Evolutionary conservation across 1,140 invertebrate species (phyloP), one percentile per base, ranked within the genome.

Genomic region (Caenorhabditis latens): DNA sequence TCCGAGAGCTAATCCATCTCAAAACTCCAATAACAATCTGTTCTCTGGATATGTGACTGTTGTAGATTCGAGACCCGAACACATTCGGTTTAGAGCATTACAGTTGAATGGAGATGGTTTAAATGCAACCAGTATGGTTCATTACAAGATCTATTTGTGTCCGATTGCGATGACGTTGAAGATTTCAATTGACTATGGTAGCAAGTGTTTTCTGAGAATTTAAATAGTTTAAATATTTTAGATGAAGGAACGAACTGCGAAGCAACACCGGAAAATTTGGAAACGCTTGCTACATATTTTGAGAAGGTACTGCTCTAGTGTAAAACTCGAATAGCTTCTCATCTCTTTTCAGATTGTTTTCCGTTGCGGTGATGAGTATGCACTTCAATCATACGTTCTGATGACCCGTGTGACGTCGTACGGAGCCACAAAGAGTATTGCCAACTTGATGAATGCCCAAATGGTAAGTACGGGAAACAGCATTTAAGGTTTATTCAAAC

Each of bases 321-420:
- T 6, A 5, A 8, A 14, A 24, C 43, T 43, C 21, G 24, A 40
- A 24, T 11, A n/a, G n/a, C 65, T 7, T 46, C 42, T 79, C 46
- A 79, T 19, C 4, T 50, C 19, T 11, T 21, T 79, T 50, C 14
- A 79, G 71, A n/a, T 79, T 21, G 71, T 79, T 50, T 79, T 79
- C 71, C 46, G 19, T 79, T 79, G 43, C 40, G 71, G 71, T 4
- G 71, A 79, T 14, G 71, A 79, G 50, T 79, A 79, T n/a, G 71
- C 71, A 79, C 71, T 79, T 79, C 71, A 79, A 50, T 79, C 71
- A 0, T 79, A 79, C 21, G 42, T 79, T 42, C 7, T 42, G n/a
- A 24, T 79, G 46, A 79, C 71, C 46, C 43, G 71, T 50, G n/a
- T 79, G 71, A 79, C 71, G n/a, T 79, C 71, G 13, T 79, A 53